A percentile compares a stretch with the other conserved stretches of the same genome.
These are phyloP conservation scores for Xiphophorus couchianus DNA, from an alignment of 2,113 vertebrate genomes.

Conservation along the genomic window DNA sequence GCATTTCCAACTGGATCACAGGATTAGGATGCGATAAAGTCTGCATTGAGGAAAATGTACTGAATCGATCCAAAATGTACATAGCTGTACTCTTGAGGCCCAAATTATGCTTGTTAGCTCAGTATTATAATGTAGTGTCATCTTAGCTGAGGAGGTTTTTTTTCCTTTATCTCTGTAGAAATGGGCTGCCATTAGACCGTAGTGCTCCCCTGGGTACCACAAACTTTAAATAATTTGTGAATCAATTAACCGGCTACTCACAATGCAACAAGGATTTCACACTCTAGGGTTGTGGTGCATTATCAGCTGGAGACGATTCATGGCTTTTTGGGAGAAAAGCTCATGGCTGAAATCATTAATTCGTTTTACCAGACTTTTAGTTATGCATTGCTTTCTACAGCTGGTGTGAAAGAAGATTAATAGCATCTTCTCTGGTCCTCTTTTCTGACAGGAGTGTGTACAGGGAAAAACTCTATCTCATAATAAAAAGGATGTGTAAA, in stretches of 20 bases:
- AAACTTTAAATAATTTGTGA: constrained; percentile 99
- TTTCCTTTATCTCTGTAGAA: constrained; percentile 85
- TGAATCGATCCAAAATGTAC: neutral
- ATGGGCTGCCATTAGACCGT: constrained; percentile 84
- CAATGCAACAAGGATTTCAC: constrained; percentile 91
- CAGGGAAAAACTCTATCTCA: constrained; percentile 62
- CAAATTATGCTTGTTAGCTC: constrained; percentile 79
- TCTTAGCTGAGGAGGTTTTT: constrained; percentile 50
- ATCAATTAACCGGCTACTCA: constrained; percentile 97
- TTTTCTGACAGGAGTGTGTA: constrained; percentile 60
- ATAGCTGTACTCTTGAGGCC: constrained; percentile 40
- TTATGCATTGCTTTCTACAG: constrained; percentile 92
- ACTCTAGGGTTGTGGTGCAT: constrained; percentile 89
- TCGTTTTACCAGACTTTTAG: constrained; percentile 96
- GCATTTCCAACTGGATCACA: neutral
- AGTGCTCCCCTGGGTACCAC: constrained; percentile 89
- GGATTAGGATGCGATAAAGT: neutral
- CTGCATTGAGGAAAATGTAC: neutral
- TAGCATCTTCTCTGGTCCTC: constrained; percentile 75
- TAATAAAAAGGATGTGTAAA: constrained; percentile 22
- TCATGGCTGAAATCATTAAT: constrained; percentile 98
- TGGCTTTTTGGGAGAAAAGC: constrained; percentile 96
- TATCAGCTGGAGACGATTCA: constrained; percentile 92
- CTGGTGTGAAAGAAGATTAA: constrained; percentile 90
- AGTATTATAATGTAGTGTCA: constrained; percentile 74